Percentiles rank a stretch among this genome's conserved stretches.
Conservation (phyloP, 1,140 invertebrate species). For the Cydia strobilella region DNA sequence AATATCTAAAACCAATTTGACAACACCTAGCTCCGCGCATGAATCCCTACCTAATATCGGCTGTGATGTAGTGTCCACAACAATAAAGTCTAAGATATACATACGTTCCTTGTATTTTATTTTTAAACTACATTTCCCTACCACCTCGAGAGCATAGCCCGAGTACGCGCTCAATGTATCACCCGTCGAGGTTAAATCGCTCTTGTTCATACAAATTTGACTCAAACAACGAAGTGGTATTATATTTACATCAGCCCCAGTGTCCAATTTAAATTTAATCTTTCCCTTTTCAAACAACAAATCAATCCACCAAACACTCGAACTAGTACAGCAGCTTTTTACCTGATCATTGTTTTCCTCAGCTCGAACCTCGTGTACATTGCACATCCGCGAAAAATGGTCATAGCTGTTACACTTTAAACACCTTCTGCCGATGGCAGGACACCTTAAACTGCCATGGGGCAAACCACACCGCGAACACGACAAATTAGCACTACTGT, state of each 20-base stretch:
- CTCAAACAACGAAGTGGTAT: constrained; percentile 11
- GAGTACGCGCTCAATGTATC: constrained; percentile 30
- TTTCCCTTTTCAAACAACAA: constrained; percentile 1
- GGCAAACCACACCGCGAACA: not conserved
- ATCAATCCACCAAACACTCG: constrained; percentile 30
- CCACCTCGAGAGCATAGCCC: constrained; percentile 9
- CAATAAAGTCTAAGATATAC: constrained; percentile 31
- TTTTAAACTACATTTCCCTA: constrained; percentile 34
- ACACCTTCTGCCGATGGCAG: constrained; percentile 26
- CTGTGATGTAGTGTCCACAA: constrained; percentile 21
- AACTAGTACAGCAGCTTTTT: constrained; percentile 10
- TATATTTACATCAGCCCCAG: constrained; percentile 34
- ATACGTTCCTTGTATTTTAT: constrained; percentile 9
- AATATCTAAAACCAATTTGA: constrained; percentile 18
- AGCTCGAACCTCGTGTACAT: not conserved
- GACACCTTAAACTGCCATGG: constrained; percentile 12
- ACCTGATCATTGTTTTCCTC: constrained; percentile 32
- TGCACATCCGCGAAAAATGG: constrained; percentile 33
- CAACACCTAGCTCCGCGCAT: constrained; percentile 26
- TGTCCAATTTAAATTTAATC: constrained; percentile 32
- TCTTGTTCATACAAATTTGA: constrained; percentile 1
- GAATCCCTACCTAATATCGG: constrained; percentile 30
- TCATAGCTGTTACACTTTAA: constrained; percentile 25
- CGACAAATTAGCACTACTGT: not conserved
- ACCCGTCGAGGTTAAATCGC: not conserved